These are phyloP conservation scores for Crossocerus cetratus DNA, from an alignment of 2,888 invertebrate species.

Conservation along the genomic window DNA sequence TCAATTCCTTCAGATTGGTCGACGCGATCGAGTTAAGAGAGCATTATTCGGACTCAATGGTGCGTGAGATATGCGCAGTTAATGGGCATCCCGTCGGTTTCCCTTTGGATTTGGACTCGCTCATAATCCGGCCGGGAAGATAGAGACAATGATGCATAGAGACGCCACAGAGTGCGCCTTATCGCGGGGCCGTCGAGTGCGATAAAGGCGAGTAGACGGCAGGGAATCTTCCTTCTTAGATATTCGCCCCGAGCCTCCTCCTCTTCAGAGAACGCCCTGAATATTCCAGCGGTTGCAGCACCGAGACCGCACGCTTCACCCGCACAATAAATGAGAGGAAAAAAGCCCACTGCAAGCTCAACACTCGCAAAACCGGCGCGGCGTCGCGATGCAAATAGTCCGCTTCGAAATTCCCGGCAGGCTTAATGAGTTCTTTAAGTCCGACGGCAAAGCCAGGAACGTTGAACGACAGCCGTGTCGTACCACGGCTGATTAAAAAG, in stretches of 20 bases:
- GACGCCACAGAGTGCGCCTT: constrained; percentile 17
- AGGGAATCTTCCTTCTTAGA: constrained; percentile 13
- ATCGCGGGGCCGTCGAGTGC: constrained; percentile 15
- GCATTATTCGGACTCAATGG: constrained; percentile 61
- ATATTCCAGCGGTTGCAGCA: constrained; percentile 12
- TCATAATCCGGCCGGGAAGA: constrained; percentile 27
- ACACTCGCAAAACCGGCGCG: too few relatives aligned
- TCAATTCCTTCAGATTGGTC: constrained; percentile 43
- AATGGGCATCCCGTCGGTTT: constrained; percentile 37
- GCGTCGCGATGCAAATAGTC: too few relatives aligned
- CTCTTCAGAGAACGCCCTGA: constrained; percentile 4
- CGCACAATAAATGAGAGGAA: neutral
- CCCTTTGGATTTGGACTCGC: constrained; percentile 10
- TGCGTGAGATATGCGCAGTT: constrained; percentile 51
- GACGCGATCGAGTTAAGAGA: constrained; percentile 54
- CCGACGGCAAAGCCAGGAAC: neutral
- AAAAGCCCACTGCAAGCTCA: neutral
- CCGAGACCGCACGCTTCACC: constrained; percentile 1
- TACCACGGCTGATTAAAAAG: too few relatives aligned
- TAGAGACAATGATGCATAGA: constrained; percentile 37
- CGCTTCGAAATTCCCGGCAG: too few relatives aligned
- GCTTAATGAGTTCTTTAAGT: too few relatives aligned
- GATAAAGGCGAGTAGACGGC: constrained; percentile 23
- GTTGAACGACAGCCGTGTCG: too few relatives aligned
- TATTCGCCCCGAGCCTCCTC: constrained; percentile 9